These are phyloP conservation scores for Zele albiditarsus DNA, from an alignment of 2,888 invertebrate genomes.

Conservation along the genomic window DNA sequence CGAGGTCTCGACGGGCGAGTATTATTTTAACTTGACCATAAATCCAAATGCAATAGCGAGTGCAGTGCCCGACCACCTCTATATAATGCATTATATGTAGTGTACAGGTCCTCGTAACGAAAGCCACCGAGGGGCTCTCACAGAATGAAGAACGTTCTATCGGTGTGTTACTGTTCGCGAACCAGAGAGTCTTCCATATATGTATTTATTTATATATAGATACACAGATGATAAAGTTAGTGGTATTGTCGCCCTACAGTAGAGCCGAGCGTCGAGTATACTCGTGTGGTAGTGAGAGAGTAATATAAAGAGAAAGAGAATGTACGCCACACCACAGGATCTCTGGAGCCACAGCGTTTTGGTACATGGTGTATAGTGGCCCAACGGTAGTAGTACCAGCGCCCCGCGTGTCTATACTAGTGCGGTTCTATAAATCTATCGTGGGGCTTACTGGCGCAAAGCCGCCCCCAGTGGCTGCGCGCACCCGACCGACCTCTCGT, in stretches of 20 bases:
- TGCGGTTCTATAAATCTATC: constrained; percentile 72
- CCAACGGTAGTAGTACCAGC: constrained; percentile 50
- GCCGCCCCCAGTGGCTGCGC: constrained; percentile 71
- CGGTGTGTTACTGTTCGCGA: constrained; percentile 52
- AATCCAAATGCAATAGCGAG: constrained; percentile 48
- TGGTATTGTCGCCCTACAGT: constrained; percentile 20
- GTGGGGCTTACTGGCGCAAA: constrained; percentile 73
- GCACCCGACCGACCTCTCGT: constrained; percentile 54
- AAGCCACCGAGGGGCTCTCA: constrained; percentile 50
- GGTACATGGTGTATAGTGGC: constrained; percentile 67
- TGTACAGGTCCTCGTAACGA: constrained; percentile 50
- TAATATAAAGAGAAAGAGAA: constrained; percentile 46
- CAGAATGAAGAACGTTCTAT: constrained; percentile 54
- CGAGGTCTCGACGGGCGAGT: constrained; percentile 17
- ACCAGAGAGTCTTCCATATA: constrained; percentile 37
- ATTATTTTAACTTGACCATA: constrained; percentile 40
- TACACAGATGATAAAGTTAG: constrained; percentile 12
- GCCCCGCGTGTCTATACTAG: constrained; percentile 52
- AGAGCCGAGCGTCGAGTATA: constrained; percentile 18
- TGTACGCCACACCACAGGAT: constrained; percentile 32
- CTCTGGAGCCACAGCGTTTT: constrained; percentile 57
- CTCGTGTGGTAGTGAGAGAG: too few relatives aligned
- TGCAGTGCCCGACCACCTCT: constrained; percentile 25
- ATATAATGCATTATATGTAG: constrained; percentile 53
- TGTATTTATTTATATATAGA: constrained; percentile 31